Evolutionary conservation across 2,113 vertebrate genomes (phyloP), one percentile per base, ranked within the genome.

Genomic region (Polypterus senegalus): DNA sequence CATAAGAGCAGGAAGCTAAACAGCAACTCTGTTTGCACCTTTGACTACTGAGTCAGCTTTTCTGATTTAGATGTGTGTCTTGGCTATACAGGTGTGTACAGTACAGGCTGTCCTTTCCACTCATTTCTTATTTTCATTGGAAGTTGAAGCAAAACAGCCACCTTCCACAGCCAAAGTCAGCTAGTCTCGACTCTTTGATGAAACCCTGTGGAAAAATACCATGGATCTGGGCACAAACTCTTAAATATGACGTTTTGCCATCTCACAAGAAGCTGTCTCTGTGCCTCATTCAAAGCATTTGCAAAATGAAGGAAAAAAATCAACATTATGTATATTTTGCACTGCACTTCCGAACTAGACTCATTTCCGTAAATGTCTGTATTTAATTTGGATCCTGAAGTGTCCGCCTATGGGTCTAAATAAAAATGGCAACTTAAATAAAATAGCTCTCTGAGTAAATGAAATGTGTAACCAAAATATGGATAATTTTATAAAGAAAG

Each of bases 191-290:
- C 65, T 57, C 57, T 63, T 63, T 61, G 53, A 60, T 57, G 27
- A 61, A 58, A 57, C 57, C 5, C 9, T 61, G 27, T 75, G 77
- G 78, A 80, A 83, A 81, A 78, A 49, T 75, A 74, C 73, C 71
- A 69, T 47, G 54, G 52, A 8, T 53, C 4, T 71, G 72, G 74
- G 67, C 70, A 66, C 62, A 55, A 49, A 48, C 54, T 45, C 47
- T 5, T 57, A 57, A 64, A 52, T 3, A 45, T 66, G 70, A 71
- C 62, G 66, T 67, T 66, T 71, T 57, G 73, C 74, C 62, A 56
- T 48, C 61, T 47, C 55, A 80, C 70, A 76, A 76, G 68, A 69
- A 74, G 53, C 63, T 69, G n/a, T 73, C 66, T 78, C 63, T 69
- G 59, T 64, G n/a, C n/a, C 9, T 58, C 53, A 54, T 55, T 44